These are phyloP conservation scores for Drosophila recens DNA, from an alignment of 2,888 invertebrate species.

Conservation along the genomic window DNA sequence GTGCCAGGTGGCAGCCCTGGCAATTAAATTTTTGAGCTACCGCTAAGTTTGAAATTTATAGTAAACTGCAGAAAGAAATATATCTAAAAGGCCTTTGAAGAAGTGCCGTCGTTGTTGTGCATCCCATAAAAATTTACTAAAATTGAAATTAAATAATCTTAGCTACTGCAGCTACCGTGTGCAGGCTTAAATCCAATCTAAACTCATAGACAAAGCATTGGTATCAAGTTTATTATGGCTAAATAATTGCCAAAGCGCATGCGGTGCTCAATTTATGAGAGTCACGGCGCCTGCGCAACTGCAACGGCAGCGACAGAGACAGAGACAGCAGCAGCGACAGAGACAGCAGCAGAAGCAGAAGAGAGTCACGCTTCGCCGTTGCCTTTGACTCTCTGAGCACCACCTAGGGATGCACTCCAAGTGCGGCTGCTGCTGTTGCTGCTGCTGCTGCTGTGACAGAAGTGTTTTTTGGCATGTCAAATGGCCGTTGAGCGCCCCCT, in stretches of 20 bases:
- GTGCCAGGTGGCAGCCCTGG: slow-evolving; percentile 18
- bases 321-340: background rate
- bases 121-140: slow-evolving; percentile 27
- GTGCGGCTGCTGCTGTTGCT: slow-evolving; percentile 29
- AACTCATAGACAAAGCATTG: slow-evolving; percentile 49
- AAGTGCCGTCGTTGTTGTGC: background rate
- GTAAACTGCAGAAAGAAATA: too few relatives aligned
- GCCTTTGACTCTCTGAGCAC: slow-evolving; percentile 33
- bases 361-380: slow-evolving; percentile 47
- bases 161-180: slow-evolving; percentile 56
- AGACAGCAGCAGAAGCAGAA: background rate
- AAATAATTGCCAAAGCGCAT: slow-evolving; percentile 71
- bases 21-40: background rate
- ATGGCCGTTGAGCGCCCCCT: slow-evolving; percentile 67
- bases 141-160: slow-evolving; percentile 44
- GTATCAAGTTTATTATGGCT: slow-evolving; percentile 57
- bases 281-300: slow-evolving; percentile 37
- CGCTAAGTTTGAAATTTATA: slow-evolving; percentile 1
- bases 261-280: slow-evolving; percentile 67
- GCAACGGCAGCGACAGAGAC: background rate
- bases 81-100: background rate
- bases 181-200: slow-evolving; percentile 27
- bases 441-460: slow-evolving; percentile 74
- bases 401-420: slow-evolving; percentile 49
- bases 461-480: slow-evolving; percentile 81